Base-by-base conservation (phyloP, 2,797 vertebrate genomes). In the Anguilla megastoma region DNA sequence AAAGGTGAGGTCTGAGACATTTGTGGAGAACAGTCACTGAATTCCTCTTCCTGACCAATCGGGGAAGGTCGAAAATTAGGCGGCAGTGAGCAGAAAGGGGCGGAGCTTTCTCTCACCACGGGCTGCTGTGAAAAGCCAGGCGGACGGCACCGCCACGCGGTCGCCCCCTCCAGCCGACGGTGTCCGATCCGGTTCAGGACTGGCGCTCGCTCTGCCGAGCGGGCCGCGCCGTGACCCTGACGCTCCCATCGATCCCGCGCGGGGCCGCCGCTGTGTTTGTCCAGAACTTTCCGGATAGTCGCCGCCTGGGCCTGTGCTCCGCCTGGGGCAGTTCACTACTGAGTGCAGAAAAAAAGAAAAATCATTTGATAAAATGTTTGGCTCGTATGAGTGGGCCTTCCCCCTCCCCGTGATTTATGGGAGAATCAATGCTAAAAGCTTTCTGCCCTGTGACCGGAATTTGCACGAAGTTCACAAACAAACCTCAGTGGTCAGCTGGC, bases 361-460 rank as follows among this genome's bases (percentile, higher is more conserved):
- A 91, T 89, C 50, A 48, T 88, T 89, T 90, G 79, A 92, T 88
- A 86, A 63, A 90, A 91, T 88, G 76, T 88, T 92, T 50, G 50
- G 84, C 74, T 80, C 56, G 84, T n/a, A 66, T 89, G 76, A 83
- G 89, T 66, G 84, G 94, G 93, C 48, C 88, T 85, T 87, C 87
- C 87, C 88, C 88, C 79, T 36, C n/a, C 88, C 71, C 36, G 1
- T 54, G 84, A 90, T 86, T 90, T 91, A 90, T 92, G 89, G 93
- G 92, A 92, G 90, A 95, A 96, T 96, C 95, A 91, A 96, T 97
- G 95, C 95, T 96, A 96, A 96, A 97, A 96, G 95, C 95, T 93
- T 95, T 94, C 93, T 92, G 94, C 93, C 91, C 93, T 94, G 92
- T 90, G 93, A 92, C 91, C 7, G 24, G 41, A 80, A 86, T 92